phyloP scores from a whole-genome alignment of 1,140 invertebrate species.

The Nasonia longicornis region DNA sequence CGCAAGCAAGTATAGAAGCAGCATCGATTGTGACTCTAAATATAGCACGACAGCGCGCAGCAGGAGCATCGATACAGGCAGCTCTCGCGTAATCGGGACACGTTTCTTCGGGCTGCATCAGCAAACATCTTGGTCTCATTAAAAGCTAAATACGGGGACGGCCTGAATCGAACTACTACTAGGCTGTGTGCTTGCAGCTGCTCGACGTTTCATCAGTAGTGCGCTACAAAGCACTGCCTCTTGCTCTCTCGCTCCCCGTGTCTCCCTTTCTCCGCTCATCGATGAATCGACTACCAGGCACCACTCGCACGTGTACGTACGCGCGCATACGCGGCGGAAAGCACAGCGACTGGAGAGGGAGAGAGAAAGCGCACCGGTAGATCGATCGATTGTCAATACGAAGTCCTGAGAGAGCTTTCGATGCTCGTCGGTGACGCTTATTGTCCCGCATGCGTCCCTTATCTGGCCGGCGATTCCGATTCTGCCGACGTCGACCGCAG shows the following conservation, averaged over 20 bases:
- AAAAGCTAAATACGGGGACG: background rate
- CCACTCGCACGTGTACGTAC: no score
- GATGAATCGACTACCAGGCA: background rate
- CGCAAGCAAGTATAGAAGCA: no score
- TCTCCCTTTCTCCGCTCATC: background rate
- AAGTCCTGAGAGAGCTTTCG: background rate
- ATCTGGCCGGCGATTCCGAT: background rate
- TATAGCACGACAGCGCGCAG: background rate
- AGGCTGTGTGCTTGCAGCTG: background rate
- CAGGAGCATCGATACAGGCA: background rate
- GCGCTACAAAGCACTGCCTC: background rate
- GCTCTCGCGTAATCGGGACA: background rate
- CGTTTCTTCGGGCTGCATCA: slow-evolving; percentile 2
- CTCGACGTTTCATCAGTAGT: slow-evolving; percentile 8
- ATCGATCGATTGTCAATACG: background rate
- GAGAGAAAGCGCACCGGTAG: no score
- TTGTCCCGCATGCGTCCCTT: background rate
- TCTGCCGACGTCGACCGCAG: background rate
- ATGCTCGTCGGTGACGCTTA: background rate
- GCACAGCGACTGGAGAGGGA: no score
- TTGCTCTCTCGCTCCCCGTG: background rate
- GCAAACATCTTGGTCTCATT: slow-evolving; percentile 18
- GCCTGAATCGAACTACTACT: background rate
- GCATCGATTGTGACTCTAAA: no score
- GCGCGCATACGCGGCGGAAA: no score